These are phyloP conservation scores for Lasius fuliginosus DNA, from an alignment of 2,888 invertebrate species.

Conservation along the genomic window DNA sequence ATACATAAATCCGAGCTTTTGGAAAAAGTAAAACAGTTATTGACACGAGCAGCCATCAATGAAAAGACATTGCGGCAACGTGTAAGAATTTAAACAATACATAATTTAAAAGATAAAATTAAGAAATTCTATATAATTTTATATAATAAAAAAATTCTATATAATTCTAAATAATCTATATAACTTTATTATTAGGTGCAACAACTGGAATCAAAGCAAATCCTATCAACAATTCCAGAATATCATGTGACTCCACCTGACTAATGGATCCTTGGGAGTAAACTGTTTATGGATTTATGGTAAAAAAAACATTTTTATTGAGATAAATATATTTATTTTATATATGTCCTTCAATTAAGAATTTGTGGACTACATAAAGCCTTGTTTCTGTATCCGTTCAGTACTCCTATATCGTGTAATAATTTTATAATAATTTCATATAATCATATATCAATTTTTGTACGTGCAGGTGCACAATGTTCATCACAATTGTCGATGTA, in stretches of 20 bases:
- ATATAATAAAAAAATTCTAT: neutral
- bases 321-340: constrained; percentile 20
- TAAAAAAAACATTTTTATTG: constrained; percentile 28
- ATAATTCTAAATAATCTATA: neutral
- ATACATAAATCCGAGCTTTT: constrained; percentile 88
- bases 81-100: constrained; percentile 82
- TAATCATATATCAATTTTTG: constrained; percentile 40
- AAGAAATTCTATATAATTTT: neutral
- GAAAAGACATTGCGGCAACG: constrained; percentile 89
- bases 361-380: constrained; percentile 18
- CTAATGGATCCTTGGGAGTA: constrained; percentile 52
- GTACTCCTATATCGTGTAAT: constrained; percentile 1
- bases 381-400: neutral
- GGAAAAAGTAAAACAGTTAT: constrained; percentile 89
- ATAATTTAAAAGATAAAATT: neutral
- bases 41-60: constrained; percentile 89
- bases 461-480: constrained; percentile 13
- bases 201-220: constrained; percentile 81
- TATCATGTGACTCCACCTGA: constrained; percentile 68
- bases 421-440: constrained; percentile 24
- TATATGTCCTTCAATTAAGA: neutral
- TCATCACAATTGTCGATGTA: neutral
- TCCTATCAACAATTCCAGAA: constrained; percentile 82
- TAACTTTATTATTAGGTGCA: constrained; percentile 77
- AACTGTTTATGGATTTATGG: constrained; percentile 7